These are phyloP conservation scores for Cavia porcellus DNA, from an alignment of 2,113 vertebrate species.

Conservation along the genomic window DNA sequence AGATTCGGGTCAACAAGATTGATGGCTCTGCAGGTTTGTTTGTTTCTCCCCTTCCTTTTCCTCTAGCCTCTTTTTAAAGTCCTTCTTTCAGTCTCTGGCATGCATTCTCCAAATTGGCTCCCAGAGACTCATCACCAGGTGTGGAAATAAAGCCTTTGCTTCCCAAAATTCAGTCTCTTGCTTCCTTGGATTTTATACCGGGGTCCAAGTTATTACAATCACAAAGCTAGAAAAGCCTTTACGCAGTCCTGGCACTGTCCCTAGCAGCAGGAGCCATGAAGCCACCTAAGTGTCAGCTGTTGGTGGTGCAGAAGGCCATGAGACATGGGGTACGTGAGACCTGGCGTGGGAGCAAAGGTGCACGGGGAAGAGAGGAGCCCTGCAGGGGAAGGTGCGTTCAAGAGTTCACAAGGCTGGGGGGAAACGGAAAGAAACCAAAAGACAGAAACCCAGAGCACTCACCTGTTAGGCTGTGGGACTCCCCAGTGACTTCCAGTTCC, in stretches of 20 bases:
- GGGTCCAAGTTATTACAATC: no score
- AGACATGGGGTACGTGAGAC: rapidly evolving
- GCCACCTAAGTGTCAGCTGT: background rate
- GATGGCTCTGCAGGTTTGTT: no score
- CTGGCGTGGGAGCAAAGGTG: background rate
- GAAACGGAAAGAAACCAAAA: rapidly evolving
- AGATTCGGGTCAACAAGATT: no score
- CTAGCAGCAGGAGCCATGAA: background rate
- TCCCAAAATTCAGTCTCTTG: no score
- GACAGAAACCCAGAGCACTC: background rate
- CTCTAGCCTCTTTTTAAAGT: no score
- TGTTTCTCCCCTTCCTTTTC: no score
- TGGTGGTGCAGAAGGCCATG: background rate
- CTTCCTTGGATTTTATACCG: no score
- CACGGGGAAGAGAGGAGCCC: background rate
- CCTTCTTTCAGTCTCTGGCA: no score
- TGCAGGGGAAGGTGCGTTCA: background rate
- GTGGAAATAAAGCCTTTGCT: no score
- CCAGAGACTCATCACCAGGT: no score
- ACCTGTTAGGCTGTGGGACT: background rate
- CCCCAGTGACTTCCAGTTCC: background rate
- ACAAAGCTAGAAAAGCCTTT: background rate
- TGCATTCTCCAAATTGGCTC: no score
- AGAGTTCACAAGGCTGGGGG: background rate
- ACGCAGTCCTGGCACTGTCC: background rate